Percentiles rank a stretch among this genome's conserved stretches.
These are phyloP conservation scores for Gallinago nigripennis DNA, from an alignment of 2,797 vertebrate species.

Conservation along the genomic window DNA sequence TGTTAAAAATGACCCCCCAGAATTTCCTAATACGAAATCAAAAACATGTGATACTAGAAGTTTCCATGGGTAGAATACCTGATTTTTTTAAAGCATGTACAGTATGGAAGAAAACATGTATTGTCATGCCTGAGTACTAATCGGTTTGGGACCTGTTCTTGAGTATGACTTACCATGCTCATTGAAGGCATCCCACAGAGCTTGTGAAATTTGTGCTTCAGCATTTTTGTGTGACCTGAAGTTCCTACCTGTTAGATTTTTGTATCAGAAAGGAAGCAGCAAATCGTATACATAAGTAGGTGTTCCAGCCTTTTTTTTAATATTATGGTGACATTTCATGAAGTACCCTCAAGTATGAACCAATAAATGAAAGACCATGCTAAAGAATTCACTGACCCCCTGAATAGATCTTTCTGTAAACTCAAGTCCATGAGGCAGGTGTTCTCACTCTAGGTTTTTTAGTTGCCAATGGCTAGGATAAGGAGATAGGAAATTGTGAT, in stretches of 20 bases:
- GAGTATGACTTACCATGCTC: not conserved
- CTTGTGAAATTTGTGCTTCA: not conserved
- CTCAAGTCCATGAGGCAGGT: not conserved
- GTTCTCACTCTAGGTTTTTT: not conserved
- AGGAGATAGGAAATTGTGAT: not conserved
- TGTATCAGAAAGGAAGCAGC: not conserved
- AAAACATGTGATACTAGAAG: not conserved
- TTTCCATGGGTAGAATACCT: not conserved
- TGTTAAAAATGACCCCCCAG: fast-evolving
- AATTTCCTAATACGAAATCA: not conserved
- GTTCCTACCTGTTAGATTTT: not conserved
- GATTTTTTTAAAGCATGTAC: not conserved
- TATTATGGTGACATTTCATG: not conserved
- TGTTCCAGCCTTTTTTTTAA: not conserved
- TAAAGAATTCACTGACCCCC: not conserved
- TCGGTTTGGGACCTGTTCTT: not conserved
- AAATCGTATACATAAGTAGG: not conserved
- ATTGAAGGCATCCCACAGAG: not conserved
- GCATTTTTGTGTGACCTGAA: not conserved
- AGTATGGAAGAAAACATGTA: not conserved
- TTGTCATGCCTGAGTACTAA: not conserved
- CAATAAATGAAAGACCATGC: fast-evolving
- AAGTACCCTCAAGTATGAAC: not conserved
- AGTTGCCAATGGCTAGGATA: not conserved
- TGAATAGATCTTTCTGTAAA: not conserved